These are phyloP conservation scores for Macrostomum lignano DNA, from an alignment of 1,140 invertebrate genomes.

Conservation along the genomic window DNA sequence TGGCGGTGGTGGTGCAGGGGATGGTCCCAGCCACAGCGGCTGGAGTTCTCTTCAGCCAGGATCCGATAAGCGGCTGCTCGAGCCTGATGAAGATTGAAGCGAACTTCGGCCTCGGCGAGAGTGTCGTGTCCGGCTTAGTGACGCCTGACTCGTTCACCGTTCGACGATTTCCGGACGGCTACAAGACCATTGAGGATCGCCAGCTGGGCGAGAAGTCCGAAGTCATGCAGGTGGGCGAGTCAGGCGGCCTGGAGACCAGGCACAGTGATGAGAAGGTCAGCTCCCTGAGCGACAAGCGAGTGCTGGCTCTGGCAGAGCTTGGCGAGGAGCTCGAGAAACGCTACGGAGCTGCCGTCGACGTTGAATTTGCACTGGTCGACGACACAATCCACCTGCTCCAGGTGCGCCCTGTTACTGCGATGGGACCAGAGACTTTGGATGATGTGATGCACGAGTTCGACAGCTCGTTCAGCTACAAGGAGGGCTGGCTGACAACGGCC, in stretches of 20 bases:
- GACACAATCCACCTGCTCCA: conserved; percentile 17
- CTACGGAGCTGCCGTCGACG: conserved; percentile 39
- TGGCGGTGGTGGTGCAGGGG: conserved; percentile 51
- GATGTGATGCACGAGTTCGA: too few species aligned
- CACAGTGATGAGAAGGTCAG: conserved; percentile 9
- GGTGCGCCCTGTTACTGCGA: too few species aligned
- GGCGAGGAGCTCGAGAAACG: conserved; percentile 35
- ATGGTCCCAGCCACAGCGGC: conserved; percentile 41
- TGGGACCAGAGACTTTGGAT: too few species aligned
- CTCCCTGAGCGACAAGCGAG: conserved; percentile 11
- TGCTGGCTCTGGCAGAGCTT: conserved; percentile 18
- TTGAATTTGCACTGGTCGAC: conserved; percentile 34
- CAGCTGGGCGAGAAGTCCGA: conserved; percentile 26
- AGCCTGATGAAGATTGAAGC: conserved; percentile 40
- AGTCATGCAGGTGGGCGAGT: conserved; percentile 6
- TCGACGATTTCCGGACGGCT: conserved; percentile 26
- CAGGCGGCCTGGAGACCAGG: conserved; percentile 12
- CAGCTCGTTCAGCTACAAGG: too few species aligned
- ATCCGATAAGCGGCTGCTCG: conserved; percentile 40
- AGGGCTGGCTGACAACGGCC: too few species aligned
- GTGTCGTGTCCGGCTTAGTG: conserved; percentile 41
- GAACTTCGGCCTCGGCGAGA: conserved; percentile 51
- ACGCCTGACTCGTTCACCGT: conserved; percentile 44
- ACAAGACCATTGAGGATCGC: conserved; percentile 28
- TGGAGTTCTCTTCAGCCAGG: conserved; percentile 48